Conservation (phyloP, 2,797 vertebrate species). For the Toxotes lorentzi region DNA sequence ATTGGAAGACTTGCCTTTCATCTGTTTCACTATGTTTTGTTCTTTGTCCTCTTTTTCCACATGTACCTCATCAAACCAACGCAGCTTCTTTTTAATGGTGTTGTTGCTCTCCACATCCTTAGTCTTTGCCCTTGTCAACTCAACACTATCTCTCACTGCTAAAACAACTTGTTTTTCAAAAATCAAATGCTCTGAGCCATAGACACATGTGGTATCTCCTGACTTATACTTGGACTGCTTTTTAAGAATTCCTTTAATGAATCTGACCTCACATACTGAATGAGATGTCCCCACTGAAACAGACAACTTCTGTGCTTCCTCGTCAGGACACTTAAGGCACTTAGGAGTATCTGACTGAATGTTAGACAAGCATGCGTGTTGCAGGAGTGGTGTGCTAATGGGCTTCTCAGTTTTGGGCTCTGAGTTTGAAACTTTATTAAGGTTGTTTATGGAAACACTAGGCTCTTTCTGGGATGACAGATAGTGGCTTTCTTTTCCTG, state of each 20-base stretch:
- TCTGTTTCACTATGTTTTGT: constrained; percentile 40
- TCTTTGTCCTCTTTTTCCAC: constrained; percentile 56
- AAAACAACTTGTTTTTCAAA: constrained; percentile 82
- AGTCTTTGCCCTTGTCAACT: constrained; percentile 85
- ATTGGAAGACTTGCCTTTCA: constrained; percentile 30
- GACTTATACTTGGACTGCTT: constrained; percentile 85
- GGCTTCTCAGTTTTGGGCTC: constrained; percentile 67
- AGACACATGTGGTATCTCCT: constrained; percentile 56
- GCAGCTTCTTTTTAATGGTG: constrained; percentile 86
- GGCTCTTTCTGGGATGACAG: constrained; percentile 68
- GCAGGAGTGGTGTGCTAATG: constrained; percentile 54
- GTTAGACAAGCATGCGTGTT: constrained; percentile 65
- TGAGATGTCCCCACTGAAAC: constrained; percentile 49
- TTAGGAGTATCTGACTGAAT: constrained; percentile 44
- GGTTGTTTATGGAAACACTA: constrained; percentile 62
- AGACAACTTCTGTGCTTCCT: constrained; percentile 57
- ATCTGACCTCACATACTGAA: constrained; percentile 70
- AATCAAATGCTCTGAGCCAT: constrained; percentile 71
- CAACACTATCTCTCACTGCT: constrained; percentile 91
- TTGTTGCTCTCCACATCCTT: constrained; percentile 77
- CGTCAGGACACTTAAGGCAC: constrained; percentile 55
- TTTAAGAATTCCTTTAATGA: constrained; percentile 92
- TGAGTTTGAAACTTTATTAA: constrained; percentile 67
- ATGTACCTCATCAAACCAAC: constrained; percentile 90
- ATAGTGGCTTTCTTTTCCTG: constrained; percentile 43